Conservation (phyloP, 2,888 invertebrate genomes). For the Parnassius smintheus region DNA sequence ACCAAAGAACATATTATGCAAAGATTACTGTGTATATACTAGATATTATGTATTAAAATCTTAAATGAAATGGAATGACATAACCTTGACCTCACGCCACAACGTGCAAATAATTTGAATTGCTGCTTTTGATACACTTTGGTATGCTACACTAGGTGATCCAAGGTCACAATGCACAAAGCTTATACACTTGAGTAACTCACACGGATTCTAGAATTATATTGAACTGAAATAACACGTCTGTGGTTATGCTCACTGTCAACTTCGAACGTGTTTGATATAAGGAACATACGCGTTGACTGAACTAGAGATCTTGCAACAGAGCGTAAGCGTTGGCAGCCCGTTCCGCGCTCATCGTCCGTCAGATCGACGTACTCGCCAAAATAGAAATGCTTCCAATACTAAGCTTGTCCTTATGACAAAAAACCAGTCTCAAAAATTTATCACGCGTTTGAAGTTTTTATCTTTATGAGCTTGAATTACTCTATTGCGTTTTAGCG, state of each 20-base stretch:
- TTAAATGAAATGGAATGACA: neutral
- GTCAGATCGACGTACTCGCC: conserved; percentile 53
- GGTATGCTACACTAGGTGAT: neutral
- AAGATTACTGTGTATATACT: no score
- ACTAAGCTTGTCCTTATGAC: no score
- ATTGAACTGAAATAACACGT: conserved; percentile 11
- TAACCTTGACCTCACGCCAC: neutral
- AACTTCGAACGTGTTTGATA: conserved; percentile 33
- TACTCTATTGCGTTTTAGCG: neutral
- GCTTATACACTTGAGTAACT: conserved; percentile 3
- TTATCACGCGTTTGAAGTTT: no score
- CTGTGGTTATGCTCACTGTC: conserved; percentile 12
- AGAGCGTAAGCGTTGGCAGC: conserved; percentile 51
- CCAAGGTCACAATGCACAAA: conserved; percentile 7
- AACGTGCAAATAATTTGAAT: no score
- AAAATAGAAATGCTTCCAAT: conserved; percentile 65
- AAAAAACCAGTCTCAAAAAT: no score
- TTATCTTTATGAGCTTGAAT: neutral
- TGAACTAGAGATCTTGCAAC: conserved; percentile 47
- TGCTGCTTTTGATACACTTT: neutral
- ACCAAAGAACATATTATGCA: no score
- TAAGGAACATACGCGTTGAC: conserved; percentile 59
- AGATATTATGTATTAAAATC: no score
- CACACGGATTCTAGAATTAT: conserved; percentile 20
- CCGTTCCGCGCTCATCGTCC: conserved; percentile 41